phyloP scores from a whole-genome alignment of 2,797 vertebrate genomes.

The Sciaenops ocellatus region DNA sequence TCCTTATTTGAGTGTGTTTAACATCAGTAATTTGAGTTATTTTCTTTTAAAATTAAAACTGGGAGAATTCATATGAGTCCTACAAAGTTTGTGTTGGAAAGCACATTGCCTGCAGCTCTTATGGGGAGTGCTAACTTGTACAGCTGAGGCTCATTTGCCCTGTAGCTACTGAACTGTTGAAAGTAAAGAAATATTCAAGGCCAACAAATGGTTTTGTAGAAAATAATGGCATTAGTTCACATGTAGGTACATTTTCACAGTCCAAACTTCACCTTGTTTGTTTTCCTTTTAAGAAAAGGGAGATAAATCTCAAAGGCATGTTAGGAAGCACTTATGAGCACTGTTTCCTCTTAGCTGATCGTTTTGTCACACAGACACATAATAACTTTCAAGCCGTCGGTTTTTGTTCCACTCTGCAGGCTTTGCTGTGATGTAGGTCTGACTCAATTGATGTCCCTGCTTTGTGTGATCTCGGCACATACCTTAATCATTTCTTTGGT shows the following conservation, averaged over 20 bases:
- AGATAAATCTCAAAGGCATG: not conserved
- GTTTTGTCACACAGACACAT: conserved; percentile 21
- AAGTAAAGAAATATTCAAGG: not conserved
- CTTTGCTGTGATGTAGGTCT: conserved; percentile 18
- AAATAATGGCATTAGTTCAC: conserved; percentile 2
- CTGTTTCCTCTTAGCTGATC: conserved; percentile 7
- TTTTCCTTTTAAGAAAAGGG: not conserved
- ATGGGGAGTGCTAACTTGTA: conserved; percentile 16
- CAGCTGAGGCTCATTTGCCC: not conserved
- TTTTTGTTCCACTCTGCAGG: conserved; percentile 17
- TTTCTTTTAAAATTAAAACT: too few species aligned
- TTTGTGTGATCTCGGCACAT: conserved; percentile 39
- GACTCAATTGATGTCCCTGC: conserved; percentile 19
- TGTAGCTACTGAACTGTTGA: not conserved
- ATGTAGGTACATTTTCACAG: not conserved
- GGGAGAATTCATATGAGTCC: conserved; percentile 1
- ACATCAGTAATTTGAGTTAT: not conserved
- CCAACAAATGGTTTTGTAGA: not conserved
- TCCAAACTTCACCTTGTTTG: not conserved
- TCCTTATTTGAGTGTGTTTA: conserved; percentile 1
- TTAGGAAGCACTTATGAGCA: not conserved
- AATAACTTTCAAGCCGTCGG: conserved; percentile 7
- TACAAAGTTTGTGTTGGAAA: not conserved
- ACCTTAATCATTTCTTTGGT: conserved; percentile 16
- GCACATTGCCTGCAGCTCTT: conserved; percentile 10